These are phyloP conservation scores for Nannobrachium achirus DNA, from an alignment of 2,113 vertebrate species.

Conservation along the genomic window DNA sequence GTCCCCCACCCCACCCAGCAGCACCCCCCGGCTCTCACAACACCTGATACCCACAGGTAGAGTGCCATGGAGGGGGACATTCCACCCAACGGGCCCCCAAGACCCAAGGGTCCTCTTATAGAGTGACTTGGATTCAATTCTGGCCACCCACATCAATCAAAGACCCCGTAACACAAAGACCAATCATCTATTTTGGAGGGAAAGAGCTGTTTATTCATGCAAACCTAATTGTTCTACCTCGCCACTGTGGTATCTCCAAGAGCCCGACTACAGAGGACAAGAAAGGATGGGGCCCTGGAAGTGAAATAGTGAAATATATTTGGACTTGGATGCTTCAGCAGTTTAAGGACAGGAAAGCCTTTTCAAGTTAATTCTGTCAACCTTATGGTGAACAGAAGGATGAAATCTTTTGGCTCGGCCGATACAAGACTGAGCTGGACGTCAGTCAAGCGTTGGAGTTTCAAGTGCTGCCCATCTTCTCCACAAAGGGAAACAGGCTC, in stretches of 20 bases:
- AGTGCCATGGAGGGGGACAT: conserved; percentile 48
- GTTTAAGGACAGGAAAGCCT: conserved; percentile 65
- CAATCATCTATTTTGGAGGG: conserved; percentile 67
- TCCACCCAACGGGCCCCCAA: conserved; percentile 61
- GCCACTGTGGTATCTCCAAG: conserved; percentile 67
- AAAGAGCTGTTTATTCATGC: conserved; percentile 67
- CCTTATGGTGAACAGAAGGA: conserved; percentile 74
- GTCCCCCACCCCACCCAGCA: conserved; percentile 21
- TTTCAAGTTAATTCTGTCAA: conserved; percentile 75
- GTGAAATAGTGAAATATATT: conserved; percentile 56
- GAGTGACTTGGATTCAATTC: conserved; percentile 62
- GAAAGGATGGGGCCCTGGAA: conserved; percentile 56
- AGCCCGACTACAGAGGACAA: conserved; percentile 58
- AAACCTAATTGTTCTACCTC: conserved; percentile 69
- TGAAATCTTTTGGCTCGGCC: conserved; percentile 64
- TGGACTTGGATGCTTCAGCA: conserved; percentile 65
- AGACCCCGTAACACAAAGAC: conserved; percentile 63
- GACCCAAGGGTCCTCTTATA: conserved; percentile 57
- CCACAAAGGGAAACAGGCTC: conserved; percentile 65
- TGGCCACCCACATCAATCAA: conserved; percentile 79
- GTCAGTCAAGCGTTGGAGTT: conserved; percentile 63
- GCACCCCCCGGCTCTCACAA: conserved; percentile 54
- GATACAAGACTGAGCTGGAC: conserved; percentile 65
- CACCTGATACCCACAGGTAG: conserved; percentile 80
- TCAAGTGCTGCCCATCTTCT: conserved; percentile 70